Percentiles rank a stretch among this genome's conserved stretches.
Evolutionary conservation across 2,113 vertebrate genomes (phyloP).

Genomic region (Panthera tigris): DNA sequence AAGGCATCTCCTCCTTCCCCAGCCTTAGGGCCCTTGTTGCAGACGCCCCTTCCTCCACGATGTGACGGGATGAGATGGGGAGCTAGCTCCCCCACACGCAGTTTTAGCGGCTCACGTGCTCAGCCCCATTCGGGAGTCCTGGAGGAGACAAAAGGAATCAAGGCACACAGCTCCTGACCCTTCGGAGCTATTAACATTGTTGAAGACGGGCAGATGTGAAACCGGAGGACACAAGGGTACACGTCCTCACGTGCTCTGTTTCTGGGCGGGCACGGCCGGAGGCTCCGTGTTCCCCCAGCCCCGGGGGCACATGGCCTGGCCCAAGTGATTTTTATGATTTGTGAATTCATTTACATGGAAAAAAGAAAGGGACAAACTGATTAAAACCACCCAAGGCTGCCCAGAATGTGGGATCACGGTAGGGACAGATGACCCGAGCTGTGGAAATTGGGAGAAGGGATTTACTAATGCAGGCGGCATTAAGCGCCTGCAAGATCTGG

Average conservation of each 20-base stretch:
- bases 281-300: not conserved
- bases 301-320: not conserved
- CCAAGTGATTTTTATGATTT: not conserved
- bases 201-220: not conserved
- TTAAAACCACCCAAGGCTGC: not conserved
- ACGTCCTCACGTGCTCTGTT: accelerated
- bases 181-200: not conserved
- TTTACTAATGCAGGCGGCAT: accelerated
- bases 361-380: not conserved
- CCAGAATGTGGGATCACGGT: not conserved
- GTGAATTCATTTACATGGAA: not conserved
- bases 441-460: not conserved
- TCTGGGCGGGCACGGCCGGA: not conserved
- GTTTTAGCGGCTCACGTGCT: not conserved
- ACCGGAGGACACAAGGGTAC: not conserved
- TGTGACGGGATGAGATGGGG: not conserved
- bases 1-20: not conserved
- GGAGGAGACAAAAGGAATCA: not conserved
- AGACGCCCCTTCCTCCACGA: not conserved
- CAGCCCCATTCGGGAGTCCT: not conserved
- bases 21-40: accelerated
- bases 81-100: not conserved
- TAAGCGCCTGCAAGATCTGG: accelerated
- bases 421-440: not conserved
- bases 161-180: not conserved